Base-by-base conservation (phyloP, 2,797 vertebrate species). In the Chromis chromis region DNA sequence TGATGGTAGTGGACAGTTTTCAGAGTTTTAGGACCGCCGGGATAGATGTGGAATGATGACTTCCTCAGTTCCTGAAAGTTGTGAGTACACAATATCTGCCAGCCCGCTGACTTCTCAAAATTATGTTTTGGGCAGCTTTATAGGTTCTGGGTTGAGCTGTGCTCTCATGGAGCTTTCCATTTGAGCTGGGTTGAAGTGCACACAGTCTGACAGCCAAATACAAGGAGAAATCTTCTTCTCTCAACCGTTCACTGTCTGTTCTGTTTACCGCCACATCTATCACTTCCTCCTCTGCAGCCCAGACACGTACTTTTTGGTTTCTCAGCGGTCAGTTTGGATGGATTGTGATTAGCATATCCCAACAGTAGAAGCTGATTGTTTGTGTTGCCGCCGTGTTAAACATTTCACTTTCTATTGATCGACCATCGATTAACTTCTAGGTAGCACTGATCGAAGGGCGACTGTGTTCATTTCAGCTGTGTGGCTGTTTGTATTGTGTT, bases 351-450 rank as follows among this genome's bases (percentile, higher is more conserved):
- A 77, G 27, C 80, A 86, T 85, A 83, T 64, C 55, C 61, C 50
- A 74, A 81, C 82, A 87, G 76, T n/a, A 73, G 59, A 60, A 67
- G 56, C 56, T 75, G 65, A 81, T 70, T 88, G 60, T 80, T 83
- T 85, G 74, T 55, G 57, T 67, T 74, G 70, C 66, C 80, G 68
- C 64, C n/a, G 2, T 56, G 49, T 53, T 22, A 53, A 61, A 67
- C 39, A 39, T 28, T 82, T 70, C 69, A 72, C 48, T 58, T 76
- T 46, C 1, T 64, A 89, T 86, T 75, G 80, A 86, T 81, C 42
- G 4, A 49, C 3, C 58, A 82, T 86, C 70, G 87, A 88, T 82
- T 48, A 33, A 65, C 76, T 77, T 65, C 72, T 11, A n/a, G 49
- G 46, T 12, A 24, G 46, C 65, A 56, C 24, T 74, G 82, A 83